Base-by-base conservation (phyloP, 2,113 vertebrate genomes). In the Leptosomus discolor region DNA sequence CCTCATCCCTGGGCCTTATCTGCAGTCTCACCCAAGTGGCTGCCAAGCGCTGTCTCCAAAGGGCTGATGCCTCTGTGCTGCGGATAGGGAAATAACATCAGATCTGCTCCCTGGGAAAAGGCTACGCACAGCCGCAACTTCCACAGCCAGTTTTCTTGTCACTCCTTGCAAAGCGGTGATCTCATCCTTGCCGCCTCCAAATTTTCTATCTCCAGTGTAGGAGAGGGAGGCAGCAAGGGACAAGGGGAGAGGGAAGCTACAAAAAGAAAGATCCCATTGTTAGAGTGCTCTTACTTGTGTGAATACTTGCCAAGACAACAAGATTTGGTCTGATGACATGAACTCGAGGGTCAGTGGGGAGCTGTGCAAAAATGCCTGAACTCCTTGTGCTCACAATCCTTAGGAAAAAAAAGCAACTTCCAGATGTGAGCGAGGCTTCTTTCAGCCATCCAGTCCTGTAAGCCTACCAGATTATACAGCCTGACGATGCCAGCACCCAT, bases 201-300 rank as follows among this genome's bases (percentile, higher is more conserved):
- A 97, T 79, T 68, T 91, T 90, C 86, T 96, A 29, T 96, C 94
- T 97, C 75, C 71, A 95, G 88, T 73, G 79, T 91, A 96, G 95
- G 78, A 95, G 80, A 93, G 50, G 12, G 70, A 94, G 89, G 91
- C 80, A 90, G 53, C 75, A 78, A 86, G 92, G 94, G 88, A 97
- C 80, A 76, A 92, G 83, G 68, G 51, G 67, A 88, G 78, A 70
- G 27, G 68, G 70, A 87, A 90, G 70, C 37, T 79, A 21, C 1
- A 23, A 41, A 19, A 85, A 98, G 94, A 98, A 98, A 98, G 96
- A 43, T 85, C 82, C 77, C 88, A 97, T 98, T 98, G 97, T 98
- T 97, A 80, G 29, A 84, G 53, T 76, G 67, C 67, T 96, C 57
- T 95, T 96, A 87, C 96, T 97, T 97, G 86, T 93, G 70, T 86